Evolutionary conservation across 2,113 vertebrate species (phyloP), one percentile per base, ranked within the genome.

Genomic region (Syngnathus typhle): DNA sequence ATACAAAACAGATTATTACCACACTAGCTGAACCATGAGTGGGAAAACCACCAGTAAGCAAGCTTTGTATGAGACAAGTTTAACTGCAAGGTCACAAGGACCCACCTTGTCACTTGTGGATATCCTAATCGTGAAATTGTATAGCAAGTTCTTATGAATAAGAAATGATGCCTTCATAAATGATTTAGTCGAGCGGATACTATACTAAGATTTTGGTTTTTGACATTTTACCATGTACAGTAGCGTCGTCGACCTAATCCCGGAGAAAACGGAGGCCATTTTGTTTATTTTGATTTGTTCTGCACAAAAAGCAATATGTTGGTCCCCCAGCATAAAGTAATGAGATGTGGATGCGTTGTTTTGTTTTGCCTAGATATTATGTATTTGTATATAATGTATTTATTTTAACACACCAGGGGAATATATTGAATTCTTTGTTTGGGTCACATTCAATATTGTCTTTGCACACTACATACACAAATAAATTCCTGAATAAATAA

Each of bases 1-100:
- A 88, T 90, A 86, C 65, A 90, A 92, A 93, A 79, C 44, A 67
- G 79, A 92, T 93, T 94, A 92, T 79, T 72, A 79, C 85, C 83
- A 86, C 81, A 88, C 80, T 76, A 84, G 84, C 88, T 91, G 86
- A 91, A 89, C 71, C 67, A 70, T 36, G 56, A 81, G 68, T 87
- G 81, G 68, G 72, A 12, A 90, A 91, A 89, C 80, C 81, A 32
- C 27, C 27, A 32, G 27, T 32, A 32, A 32, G 27, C 27, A 32
- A 32, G 27, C 27, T 32, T 32, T 32, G 27, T 32, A 2, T 32
- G 27, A 32, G 27, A 32, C 27, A 3, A 32, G 27, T 32, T 32
- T 32, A 32, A 32, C 27, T 3, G 2, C 27, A 32, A 32, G 27
- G 27, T 32, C 27, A 32, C 27, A 32, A 32, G 2, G 27, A 32